Percentiles rank a stretch among this genome's conserved stretches.
These are phyloP conservation scores for Drosophila bocki DNA, from an alignment of 1,140 invertebrate genomes.

Conservation along the genomic window DNA sequence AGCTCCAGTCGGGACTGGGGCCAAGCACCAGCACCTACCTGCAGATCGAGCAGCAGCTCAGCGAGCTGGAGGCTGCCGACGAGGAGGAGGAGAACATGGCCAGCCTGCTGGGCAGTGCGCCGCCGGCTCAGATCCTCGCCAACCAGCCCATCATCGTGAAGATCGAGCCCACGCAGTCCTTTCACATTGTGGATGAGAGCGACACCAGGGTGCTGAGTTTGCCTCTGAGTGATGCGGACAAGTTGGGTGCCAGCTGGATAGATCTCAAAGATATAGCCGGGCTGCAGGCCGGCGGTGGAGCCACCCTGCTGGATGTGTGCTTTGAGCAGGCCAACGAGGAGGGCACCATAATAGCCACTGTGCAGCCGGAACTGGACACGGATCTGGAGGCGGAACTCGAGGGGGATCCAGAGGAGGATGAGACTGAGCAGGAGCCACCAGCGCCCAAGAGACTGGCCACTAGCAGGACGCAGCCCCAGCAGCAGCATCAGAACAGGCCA, in stretches of 20 bases:
- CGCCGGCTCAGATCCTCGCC: conserved; percentile 59
- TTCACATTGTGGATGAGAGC: conserved; percentile 78
- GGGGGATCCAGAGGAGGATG: conserved; percentile 13
- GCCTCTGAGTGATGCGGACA: conserved; percentile 74
- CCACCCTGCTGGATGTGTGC: conserved; percentile 77
- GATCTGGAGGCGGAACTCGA: conserved; percentile 26
- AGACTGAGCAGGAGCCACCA: conserved; percentile 53
- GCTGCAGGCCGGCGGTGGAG: conserved; percentile 61
- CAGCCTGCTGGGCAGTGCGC: conserved; percentile 58
- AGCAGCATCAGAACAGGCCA: conserved; percentile 38
- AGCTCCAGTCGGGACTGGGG: conserved; percentile 47
- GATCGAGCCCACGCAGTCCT: conserved; percentile 80
- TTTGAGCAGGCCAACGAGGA: conserved; percentile 70
- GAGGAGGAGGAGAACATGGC: conserved; percentile 76
- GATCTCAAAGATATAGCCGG: conserved; percentile 82
- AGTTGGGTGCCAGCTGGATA: conserved; percentile 81
- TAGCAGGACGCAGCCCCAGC: conserved; percentile 41
- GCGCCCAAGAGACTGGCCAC: conserved; percentile 61
- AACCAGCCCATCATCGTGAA: conserved; percentile 82
- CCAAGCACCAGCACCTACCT: conserved; percentile 65
- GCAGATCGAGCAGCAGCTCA: conserved; percentile 75
- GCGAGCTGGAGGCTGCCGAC: conserved; percentile 67
- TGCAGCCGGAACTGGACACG: conserved; percentile 36
- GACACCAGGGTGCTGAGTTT: conserved; percentile 77
- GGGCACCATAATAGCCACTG: conserved; percentile 58